Conservation (phyloP, 2,797 vertebrate species). For the Dendrocincla tyrannina region DNA sequence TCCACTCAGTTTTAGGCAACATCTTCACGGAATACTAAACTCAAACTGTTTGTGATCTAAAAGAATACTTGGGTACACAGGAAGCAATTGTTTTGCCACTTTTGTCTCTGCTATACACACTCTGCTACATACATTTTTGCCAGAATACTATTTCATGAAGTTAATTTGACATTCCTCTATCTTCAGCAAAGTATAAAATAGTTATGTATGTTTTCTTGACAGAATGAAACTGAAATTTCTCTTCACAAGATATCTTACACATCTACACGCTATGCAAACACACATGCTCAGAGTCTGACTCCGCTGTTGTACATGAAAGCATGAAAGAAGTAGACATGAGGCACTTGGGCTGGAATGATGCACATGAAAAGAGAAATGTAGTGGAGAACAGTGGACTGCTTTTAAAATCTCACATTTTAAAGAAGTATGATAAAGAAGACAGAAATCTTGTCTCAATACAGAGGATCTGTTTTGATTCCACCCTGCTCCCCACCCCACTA, state of each 20-base stretch:
- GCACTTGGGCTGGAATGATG: not conserved
- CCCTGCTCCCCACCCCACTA: accelerated
- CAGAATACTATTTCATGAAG: not conserved
- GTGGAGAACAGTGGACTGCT: not conserved
- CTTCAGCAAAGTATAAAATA: not conserved
- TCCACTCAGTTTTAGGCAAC: too few species aligned
- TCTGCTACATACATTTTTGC: not conserved
- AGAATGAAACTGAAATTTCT: not conserved
- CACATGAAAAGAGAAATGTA: not conserved
- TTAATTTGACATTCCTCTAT: not conserved
- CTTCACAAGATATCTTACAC: not conserved
- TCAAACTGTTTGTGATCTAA: not conserved
- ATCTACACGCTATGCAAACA: accelerated
- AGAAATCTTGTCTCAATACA: not conserved
- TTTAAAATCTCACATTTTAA: not conserved
- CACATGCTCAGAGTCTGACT: accelerated
- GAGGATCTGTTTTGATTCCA: not conserved
- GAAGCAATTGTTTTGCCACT: not conserved
- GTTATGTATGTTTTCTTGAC: not conserved
- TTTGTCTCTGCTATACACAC: not conserved
- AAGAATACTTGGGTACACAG: not conserved
- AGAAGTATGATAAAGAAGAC: not conserved
- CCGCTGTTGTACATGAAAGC: not conserved
- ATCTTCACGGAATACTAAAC: not conserved
- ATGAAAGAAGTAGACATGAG: not conserved